Conservation (phyloP, 1,140 invertebrate species). For the Gerris buenoi region DNA sequence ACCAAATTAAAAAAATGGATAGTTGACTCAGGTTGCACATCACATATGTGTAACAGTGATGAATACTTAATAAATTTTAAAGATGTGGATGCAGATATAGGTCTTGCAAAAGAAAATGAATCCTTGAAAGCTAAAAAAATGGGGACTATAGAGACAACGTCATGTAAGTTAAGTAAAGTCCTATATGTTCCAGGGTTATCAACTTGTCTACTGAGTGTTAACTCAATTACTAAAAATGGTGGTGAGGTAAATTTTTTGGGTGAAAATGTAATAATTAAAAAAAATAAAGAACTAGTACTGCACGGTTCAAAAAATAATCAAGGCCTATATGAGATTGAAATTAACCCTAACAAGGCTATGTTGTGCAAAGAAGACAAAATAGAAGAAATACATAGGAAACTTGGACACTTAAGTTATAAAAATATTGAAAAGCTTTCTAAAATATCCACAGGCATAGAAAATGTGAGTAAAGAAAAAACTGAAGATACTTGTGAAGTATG, state of each 20-base stretch:
- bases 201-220: not conserved
- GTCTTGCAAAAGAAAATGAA: not conserved
- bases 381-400: not conserved
- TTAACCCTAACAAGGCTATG: not conserved
- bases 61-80: not conserved
- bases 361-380: too few relatives aligned
- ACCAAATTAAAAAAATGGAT: not conserved
- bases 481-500: not conserved
- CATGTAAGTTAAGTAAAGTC: not conserved
- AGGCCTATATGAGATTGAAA: not conserved
- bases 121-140: not conserved
- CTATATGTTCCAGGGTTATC: not conserved
- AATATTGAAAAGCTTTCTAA: not conserved
- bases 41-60: not conserved
- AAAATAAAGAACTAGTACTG: too few relatives aligned
- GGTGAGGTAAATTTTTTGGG: not conserved
- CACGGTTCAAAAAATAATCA: not conserved
- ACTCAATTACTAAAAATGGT: not conserved
- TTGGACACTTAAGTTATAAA: not conserved
- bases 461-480: not conserved
- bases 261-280: not conserved
- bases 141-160: not conserved
- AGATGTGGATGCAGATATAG: not conserved
- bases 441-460: not conserved
- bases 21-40: not conserved